Conservation (phyloP, 2,113 vertebrate genomes). For the Mobula hypostoma region DNA sequence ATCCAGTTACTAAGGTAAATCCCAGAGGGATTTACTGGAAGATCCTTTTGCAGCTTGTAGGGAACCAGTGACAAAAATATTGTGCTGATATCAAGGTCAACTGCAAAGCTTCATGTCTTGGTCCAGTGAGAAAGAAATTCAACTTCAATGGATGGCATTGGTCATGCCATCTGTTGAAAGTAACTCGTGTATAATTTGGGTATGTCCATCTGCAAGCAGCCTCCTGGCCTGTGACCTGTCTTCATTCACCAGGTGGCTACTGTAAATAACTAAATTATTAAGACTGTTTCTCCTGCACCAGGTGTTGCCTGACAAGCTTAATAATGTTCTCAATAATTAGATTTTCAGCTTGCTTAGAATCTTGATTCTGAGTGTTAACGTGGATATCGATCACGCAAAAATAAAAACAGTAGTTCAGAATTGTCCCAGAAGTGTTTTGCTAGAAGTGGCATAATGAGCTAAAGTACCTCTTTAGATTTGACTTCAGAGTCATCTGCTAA, state of each 20-base stretch:
- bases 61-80: not conserved
- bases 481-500: not conserved
- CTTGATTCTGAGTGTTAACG: not conserved
- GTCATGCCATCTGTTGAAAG: not conserved
- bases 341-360: not conserved
- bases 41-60: not conserved
- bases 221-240: not conserved
- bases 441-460: not conserved
- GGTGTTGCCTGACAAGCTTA: not conserved
- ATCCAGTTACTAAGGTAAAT: not conserved
- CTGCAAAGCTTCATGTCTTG: not conserved
- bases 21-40: not conserved
- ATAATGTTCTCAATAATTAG: not conserved
- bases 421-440: not conserved
- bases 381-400: not conserved
- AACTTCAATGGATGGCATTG: not conserved
- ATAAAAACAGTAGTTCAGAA: not conserved
- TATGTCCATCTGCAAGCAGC: not conserved
- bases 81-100: too few species aligned
- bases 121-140: not conserved
- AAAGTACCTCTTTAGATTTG: not conserved
- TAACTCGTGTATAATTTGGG: not conserved
- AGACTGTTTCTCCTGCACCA: not conserved
- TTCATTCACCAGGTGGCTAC: not conserved
- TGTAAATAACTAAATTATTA: too few species aligned